Evolutionary conservation across 2,888 invertebrate genomes (phyloP), one percentile per base, ranked within the genome.

Genomic region (Platycheirus rosarum): DNA sequence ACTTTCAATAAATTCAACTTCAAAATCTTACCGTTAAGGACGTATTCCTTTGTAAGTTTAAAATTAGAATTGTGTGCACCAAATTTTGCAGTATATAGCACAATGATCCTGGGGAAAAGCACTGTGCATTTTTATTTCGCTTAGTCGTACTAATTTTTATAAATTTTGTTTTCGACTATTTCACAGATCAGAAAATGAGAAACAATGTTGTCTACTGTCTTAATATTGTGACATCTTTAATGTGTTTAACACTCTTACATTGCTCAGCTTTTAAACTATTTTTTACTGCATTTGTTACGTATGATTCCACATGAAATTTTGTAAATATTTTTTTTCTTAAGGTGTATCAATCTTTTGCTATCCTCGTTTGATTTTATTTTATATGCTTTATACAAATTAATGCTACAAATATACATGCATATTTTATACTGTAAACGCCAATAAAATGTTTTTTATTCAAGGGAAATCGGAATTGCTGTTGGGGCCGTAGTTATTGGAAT

Each of bases 401-500:
- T 6, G 8, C 8, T 32, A 4, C 3, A 32, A 32, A 32, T 85
- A 79, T 87, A 87, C 86, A 87, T 89, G 35, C 86, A 85, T 84
- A 86, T 86, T 85, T 86, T 44, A 26, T 14, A 63, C n/a, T n/a
- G n/a, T n/a, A n/a, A n/a, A n/a, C n/a, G n/a, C 55, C 66, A 60
- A 73, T 62, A 16, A 79, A 44, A 35, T 69, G 40, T 42, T 68
- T 71, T 74, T 84, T 84, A 57, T 80, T 66, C 51, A 84, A 88
- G 89, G 85, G 80, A 87, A 80, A 87, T 90, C 70, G 87, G 87
- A 73, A 78, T 87, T 60, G 87, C 86, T 42, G 84, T 89, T 71
- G 88, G 88, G 44, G 88, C 89, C 51, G 77, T 89, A 35, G 37
- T 87, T 23, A 68, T 88, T 63, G 90, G 90, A 60, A 70, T 89